These are phyloP conservation scores for Pangasius macronema DNA, from an alignment of 2,797 vertebrate species.

Conservation along the genomic window DNA sequence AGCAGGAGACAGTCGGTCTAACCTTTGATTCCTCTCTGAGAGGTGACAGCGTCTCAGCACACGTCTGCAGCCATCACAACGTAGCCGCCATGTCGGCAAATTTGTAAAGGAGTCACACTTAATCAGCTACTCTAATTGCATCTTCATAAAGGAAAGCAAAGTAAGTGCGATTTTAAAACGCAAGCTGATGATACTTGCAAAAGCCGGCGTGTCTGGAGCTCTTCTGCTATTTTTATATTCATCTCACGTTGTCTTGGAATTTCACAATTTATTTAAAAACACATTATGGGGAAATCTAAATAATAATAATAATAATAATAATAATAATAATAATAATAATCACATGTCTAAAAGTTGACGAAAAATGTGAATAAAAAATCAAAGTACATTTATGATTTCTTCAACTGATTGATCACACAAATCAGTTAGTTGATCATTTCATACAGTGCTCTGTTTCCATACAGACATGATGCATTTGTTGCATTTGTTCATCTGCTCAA, in stretches of 20 bases:
- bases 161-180: neutral
- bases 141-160: conserved; percentile 4
- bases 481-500: conserved; percentile 58
- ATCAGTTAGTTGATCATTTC: conserved; percentile 58
- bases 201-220: neutral
- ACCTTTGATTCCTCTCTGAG: conserved; percentile 79
- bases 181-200: neutral
- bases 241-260: conserved; percentile 41
- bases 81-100: conserved; percentile 66
- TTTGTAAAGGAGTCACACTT: conserved; percentile 66
- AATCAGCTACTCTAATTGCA: conserved; percentile 57
- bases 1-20: conserved; percentile 80
- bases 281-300: conserved; percentile 52
- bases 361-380: conserved; percentile 53
- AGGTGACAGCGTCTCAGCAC: conserved; percentile 68
- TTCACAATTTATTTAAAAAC: conserved; percentile 53
- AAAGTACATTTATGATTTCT: conserved; percentile 61
- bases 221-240: neutral
- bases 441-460: conserved; percentile 68
- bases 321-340: conserved; percentile 44
- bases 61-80: conserved; percentile 69
- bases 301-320: conserved; percentile 25
- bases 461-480: conserved; percentile 61
- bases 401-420: conserved; percentile 51
- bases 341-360: conserved; percentile 50